Evolutionary conservation across 2,888 invertebrate genomes (phyloP), one percentile per base, ranked within the genome.

Genomic region (Acleris cristana): DNA sequence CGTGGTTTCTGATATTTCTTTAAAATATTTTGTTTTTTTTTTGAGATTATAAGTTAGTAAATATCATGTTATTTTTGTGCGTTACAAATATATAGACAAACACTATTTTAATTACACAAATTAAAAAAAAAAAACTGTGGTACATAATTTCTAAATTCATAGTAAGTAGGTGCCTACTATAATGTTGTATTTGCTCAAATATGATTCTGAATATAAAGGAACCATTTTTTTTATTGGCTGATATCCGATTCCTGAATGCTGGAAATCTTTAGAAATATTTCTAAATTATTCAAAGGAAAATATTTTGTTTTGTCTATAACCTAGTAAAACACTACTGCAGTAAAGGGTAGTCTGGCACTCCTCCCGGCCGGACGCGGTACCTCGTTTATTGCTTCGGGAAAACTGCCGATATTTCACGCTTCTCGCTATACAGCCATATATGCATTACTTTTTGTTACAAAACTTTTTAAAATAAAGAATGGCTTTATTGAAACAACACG

Each of bases 371-470:
- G 91, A 90, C 90, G 88, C 77, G 73, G 79, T 84, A 48, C 80
- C 76, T 80, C 78, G 86, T 90, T 92, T 91, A 92, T 91, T 83
- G 88, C 89, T 87, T 85, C 79, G 82, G 86, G 88, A 88, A 88
- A 89, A 88, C 62, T 67, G 67, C 86, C 87, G 85, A 82, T 86
- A 86, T 87, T 81, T 85, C 80, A 82, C 83, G 79, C 82, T 82
- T 79, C 77, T 30, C 52, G 51, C 45, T 48, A 21, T 57, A 48
- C 19, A 26, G 48, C 44, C 49, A 19, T 67, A 48, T 58, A 63
- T 58, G 62, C 34, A 34, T 53, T 54, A 53, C 48, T 49, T 30
- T 51, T 26, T 26, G 21, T 18, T 44, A 26, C 60, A 49, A 60
- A 67, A 57, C 7, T 63, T 59, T 67, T 54, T 26, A 40, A 58